Evolutionary conservation across 2,888 invertebrate species (phyloP).

Genomic region (Lycia hirtaria): DNA sequence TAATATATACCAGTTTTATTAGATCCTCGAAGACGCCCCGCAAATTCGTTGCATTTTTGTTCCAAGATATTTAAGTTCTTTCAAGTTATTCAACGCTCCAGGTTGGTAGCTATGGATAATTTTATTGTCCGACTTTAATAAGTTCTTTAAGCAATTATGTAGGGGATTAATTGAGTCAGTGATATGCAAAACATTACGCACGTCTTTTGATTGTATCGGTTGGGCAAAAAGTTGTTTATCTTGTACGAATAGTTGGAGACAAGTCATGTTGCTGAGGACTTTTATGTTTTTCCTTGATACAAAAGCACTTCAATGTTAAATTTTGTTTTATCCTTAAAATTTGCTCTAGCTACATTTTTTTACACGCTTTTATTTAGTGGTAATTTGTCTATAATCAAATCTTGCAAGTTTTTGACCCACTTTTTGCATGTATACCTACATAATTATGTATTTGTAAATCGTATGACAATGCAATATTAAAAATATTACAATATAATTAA

Average conservation of each 20-base stretch:
- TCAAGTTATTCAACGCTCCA: conserved; percentile 12
- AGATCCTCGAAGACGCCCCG: conserved; percentile 22
- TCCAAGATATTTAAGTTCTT: conserved; percentile 20
- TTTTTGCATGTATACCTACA: too few relatives aligned
- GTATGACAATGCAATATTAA: too few relatives aligned
- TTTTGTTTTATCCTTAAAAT: neutral
- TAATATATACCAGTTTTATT: conserved; percentile 36
- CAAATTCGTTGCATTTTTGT: conserved; percentile 38
- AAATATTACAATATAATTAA: too few relatives aligned
- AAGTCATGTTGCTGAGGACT: neutral
- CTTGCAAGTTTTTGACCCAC: too few relatives aligned
- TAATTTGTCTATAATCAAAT: too few relatives aligned
- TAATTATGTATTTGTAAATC: too few relatives aligned
- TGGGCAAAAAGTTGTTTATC: conserved; percentile 12
- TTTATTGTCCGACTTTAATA: conserved; percentile 34
- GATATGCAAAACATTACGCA: conserved; percentile 26
- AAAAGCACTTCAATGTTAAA: neutral
- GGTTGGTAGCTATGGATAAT: conserved; percentile 23
- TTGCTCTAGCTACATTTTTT: too few relatives aligned
- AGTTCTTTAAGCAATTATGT: conserved; percentile 31
- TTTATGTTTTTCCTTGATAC: neutral
- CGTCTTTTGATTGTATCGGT: conserved; percentile 12
- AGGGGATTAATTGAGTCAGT: conserved; percentile 22
- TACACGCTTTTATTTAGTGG: too few relatives aligned
- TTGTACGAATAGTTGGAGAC: neutral